These are phyloP conservation scores for Lagocephalus sceleratus DNA, from an alignment of 2,797 vertebrate genomes.

Conservation along the genomic window DNA sequence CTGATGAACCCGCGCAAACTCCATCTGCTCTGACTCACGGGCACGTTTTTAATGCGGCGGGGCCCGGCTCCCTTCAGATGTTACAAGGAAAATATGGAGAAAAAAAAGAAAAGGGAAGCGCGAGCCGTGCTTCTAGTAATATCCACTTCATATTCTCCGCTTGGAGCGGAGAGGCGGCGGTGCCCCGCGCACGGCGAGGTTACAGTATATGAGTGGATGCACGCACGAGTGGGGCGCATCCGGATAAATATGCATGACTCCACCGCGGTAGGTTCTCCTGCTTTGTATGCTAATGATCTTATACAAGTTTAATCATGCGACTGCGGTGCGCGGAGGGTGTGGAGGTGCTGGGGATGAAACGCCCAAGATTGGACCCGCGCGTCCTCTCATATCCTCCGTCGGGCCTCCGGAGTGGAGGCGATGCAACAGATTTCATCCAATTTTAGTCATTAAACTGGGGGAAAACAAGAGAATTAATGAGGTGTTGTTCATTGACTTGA, in stretches of 20 bases:
- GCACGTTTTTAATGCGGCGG: constrained; percentile 11
- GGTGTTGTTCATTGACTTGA: background rate
- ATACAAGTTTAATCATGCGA: constrained; percentile 74
- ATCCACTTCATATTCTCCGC: constrained; percentile 24
- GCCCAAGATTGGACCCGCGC: constrained; percentile 17
- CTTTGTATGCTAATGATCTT: constrained; percentile 77
- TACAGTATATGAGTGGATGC: constrained; percentile 47
- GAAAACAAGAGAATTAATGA: constrained; percentile 26
- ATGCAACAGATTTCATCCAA: constrained; percentile 51
- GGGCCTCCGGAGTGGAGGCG: constrained; percentile 31
- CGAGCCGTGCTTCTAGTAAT: constrained; percentile 26
- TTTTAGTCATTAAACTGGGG: constrained; percentile 43
- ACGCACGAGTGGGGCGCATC: constrained; percentile 48
- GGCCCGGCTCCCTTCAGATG: constrained; percentile 30
- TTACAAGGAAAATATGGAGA: constrained; percentile 27
- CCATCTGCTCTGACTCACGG: constrained; percentile 52
- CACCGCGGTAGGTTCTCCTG: constrained; percentile 58
- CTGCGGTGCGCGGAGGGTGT: constrained; percentile 39
- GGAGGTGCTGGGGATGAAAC: constrained; percentile 31
- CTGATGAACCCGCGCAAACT: constrained; percentile 55
- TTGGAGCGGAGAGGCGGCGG: constrained; percentile 31
- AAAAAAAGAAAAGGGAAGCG: constrained; percentile 12
- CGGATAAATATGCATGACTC: constrained; percentile 74
- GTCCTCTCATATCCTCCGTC: constrained; percentile 21
- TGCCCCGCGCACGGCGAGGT: constrained; percentile 34